A percentile compares a stretch with the other conserved stretches of the same genome.
Evolutionary conservation across 2,113 vertebrate species (phyloP).

Genomic region (Melospiza melodia): DNA sequence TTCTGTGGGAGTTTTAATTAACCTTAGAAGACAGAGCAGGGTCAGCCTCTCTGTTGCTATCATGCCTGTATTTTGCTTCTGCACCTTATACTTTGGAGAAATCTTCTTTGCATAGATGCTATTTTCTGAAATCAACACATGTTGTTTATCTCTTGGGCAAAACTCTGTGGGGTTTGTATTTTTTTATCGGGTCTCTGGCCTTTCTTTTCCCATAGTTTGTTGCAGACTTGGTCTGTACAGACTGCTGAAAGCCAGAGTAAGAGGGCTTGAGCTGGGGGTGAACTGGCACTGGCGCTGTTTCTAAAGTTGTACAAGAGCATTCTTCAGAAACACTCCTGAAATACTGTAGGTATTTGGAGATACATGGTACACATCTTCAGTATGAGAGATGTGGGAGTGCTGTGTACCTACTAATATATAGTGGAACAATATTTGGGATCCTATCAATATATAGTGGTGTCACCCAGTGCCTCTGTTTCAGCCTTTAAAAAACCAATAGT

Average conservation of each 20-base stretch:
- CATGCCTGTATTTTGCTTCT: background rate
- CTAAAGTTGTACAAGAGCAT: background rate
- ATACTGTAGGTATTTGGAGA: background rate
- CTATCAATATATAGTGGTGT: background rate
- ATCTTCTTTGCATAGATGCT: accelerated
- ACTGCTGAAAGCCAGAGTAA: background rate
- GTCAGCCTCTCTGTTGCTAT: background rate
- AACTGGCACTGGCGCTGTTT: background rate
- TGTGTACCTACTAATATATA: background rate
- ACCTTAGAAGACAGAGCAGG: constrained; percentile 15
- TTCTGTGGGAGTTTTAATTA: constrained; percentile 59
- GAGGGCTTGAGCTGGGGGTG: background rate
- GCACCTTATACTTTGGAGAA: background rate
- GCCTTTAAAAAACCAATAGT: background rate
- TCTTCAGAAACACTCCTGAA: background rate
- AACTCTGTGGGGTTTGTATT: background rate
- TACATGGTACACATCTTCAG: accelerated
- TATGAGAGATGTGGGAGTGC: background rate
- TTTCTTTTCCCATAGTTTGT: background rate
- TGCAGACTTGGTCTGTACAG: background rate
- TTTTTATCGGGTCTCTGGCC: background rate
- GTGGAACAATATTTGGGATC: background rate
- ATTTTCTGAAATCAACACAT: background rate
- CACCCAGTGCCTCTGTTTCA: background rate
- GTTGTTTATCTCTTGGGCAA: background rate